Conservation (phyloP, 2,888 invertebrate genomes). For the Philereme transversata region DNA sequence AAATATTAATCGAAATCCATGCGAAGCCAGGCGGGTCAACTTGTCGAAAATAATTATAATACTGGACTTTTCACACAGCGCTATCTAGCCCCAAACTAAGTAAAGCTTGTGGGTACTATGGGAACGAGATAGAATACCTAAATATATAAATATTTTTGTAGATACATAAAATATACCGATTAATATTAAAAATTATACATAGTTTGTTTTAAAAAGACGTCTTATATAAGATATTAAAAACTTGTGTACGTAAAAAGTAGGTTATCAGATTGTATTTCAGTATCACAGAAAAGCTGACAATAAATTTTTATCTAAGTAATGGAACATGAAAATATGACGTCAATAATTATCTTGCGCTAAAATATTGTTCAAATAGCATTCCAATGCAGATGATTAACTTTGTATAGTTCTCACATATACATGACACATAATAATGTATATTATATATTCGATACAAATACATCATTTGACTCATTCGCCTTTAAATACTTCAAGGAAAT, state of each 20-base stretch:
- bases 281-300: conserved; percentile 24
- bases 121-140: no score
- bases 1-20: no score
- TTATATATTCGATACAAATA: conserved; percentile 31
- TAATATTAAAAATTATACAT: no score
- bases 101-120: no score
- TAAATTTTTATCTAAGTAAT: conserved; percentile 32
- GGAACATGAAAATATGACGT: conserved; percentile 34
- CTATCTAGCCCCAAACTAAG: no score
- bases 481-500: conserved; percentile 27
- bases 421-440: conserved; percentile 27
- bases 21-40: no score
- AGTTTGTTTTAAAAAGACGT: no score
- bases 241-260: conserved; percentile 7
- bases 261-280: conserved; percentile 14
- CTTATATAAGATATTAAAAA: no score
- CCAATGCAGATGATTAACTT: conserved; percentile 38
- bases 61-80: no score
- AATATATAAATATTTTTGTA: no score
- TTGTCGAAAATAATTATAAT: no score
- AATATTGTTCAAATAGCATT: conserved; percentile 32
- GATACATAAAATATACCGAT: no score
- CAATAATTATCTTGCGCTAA: conserved; percentile 32
- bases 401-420: conserved; percentile 4
- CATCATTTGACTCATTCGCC: conserved; percentile 26